phyloP scores from a whole-genome alignment of 2,888 invertebrate genomes.

The Nematopogon swammerdamellus region DNA sequence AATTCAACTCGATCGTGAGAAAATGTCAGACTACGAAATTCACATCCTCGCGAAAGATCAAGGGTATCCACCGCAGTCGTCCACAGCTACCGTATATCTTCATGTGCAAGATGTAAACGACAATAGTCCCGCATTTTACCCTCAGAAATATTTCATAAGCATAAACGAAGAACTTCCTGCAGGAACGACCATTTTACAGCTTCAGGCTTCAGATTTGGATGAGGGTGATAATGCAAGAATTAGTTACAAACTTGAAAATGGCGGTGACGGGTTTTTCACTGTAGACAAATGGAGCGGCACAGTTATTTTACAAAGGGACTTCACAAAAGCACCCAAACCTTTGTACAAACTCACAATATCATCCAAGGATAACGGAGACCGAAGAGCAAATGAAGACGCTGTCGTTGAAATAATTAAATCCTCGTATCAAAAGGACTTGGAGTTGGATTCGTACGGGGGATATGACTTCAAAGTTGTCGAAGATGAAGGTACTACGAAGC shows the following conservation, averaged over 20 bases:
- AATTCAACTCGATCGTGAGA: slow-evolving; percentile 78
- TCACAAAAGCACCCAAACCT: slow-evolving; percentile 62
- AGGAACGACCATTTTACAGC: slow-evolving; percentile 66
- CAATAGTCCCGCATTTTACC: slow-evolving; percentile 90
- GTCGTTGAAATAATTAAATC: slow-evolving; percentile 76
- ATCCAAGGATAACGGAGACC: slow-evolving; percentile 78
- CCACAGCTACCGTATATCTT: slow-evolving; percentile 82
- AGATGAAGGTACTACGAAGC: slow-evolving; percentile 65
- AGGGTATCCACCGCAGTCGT: slow-evolving; percentile 85
- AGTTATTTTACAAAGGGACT: slow-evolving; percentile 63
- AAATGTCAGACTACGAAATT: slow-evolving; percentile 73
- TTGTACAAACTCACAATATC: slow-evolving; percentile 73
- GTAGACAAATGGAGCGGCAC: slow-evolving; percentile 77
- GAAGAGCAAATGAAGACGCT: slow-evolving; percentile 69
- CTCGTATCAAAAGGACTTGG: slow-evolving; percentile 66
- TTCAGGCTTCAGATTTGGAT: slow-evolving; percentile 83
- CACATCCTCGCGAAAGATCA: slow-evolving; percentile 87
- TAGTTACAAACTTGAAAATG: slow-evolving; percentile 74
- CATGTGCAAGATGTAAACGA: slow-evolving; percentile 87
- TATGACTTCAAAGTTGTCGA: slow-evolving; percentile 83
- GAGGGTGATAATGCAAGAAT: slow-evolving; percentile 84
- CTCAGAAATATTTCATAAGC: slow-evolving; percentile 77
- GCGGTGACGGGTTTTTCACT: slow-evolving; percentile 75
- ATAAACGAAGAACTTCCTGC: slow-evolving; percentile 65
- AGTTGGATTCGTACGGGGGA: slow-evolving; percentile 71